Evolutionary conservation across 2,797 vertebrate species (phyloP).

Genomic region (Avahi laniger): DNA sequence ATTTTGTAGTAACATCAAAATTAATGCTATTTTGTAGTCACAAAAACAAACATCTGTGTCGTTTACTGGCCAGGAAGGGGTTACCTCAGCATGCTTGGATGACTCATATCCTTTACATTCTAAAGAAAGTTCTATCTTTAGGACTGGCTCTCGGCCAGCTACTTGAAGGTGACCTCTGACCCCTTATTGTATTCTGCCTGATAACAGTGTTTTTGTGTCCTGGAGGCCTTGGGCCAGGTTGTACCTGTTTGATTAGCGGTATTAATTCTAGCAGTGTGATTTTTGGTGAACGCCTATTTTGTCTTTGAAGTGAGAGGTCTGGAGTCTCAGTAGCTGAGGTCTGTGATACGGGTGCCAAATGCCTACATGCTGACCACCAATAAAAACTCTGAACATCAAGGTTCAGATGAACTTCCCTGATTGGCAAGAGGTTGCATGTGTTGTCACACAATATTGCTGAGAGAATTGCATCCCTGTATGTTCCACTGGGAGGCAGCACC

Average conservation of each 20-base stretch:
- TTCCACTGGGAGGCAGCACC: background rate
- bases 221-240: background rate
- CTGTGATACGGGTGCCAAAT: too few relatives aligned
- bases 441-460: background rate
- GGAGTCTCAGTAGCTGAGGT: background rate
- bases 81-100: background rate
- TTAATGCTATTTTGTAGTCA: background rate
- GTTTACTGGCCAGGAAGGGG: background rate
- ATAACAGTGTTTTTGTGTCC: background rate
- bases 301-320: background rate
- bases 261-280: background rate
- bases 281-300: background rate
- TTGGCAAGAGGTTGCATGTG: background rate
- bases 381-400: background rate
- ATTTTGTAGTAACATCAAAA: background rate
- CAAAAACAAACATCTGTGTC: background rate
- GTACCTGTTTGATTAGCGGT: background rate
- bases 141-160: background rate
- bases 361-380: background rate
- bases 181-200: background rate
- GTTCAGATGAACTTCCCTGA: background rate
- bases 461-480: background rate
- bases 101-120: background rate
- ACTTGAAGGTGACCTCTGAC: background rate
- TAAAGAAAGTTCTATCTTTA: background rate